phyloP scores from a whole-genome alignment of 2,113 vertebrate genomes.

The Chaenocephalus aceratus region DNA sequence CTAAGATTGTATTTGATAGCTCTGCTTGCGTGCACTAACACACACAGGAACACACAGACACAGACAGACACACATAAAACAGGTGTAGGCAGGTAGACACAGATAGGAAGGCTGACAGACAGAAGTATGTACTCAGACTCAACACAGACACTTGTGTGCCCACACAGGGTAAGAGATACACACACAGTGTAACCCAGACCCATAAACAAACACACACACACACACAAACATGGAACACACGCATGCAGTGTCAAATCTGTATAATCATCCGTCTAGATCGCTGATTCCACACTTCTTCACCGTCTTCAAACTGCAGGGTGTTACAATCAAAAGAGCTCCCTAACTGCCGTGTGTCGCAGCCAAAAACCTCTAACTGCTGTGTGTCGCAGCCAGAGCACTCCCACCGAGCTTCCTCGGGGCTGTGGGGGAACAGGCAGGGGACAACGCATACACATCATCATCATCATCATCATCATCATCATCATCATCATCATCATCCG shows the following conservation, averaged over 20 bases:
- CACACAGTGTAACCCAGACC: constrained; percentile 15
- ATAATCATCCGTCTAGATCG: constrained; percentile 69
- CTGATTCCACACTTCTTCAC: constrained; percentile 62
- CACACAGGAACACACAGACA: constrained; percentile 6
- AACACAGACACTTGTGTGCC: constrained; percentile 56
- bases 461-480: too few relatives aligned
- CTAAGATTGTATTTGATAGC: constrained; percentile 11
- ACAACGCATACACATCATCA: constrained; percentile 31
- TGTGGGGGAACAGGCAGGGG: constrained; percentile 21
- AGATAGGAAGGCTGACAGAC: constrained; percentile 47
- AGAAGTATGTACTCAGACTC: constrained; percentile 53
- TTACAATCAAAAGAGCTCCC: constrained; percentile 64
- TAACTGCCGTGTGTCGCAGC: constrained; percentile 66
- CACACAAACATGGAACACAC: constrained; percentile 42
- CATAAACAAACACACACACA: constrained; percentile 35
- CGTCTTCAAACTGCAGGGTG: constrained; percentile 68
- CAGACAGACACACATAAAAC: constrained; percentile 31
- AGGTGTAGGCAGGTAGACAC: constrained; percentile 52
- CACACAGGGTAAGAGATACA: constrained; percentile 36
- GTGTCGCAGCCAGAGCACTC: constrained; percentile 67
- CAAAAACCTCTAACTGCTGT: constrained; percentile 66
- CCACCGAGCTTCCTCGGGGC: constrained; percentile 57
- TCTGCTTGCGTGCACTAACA: not conserved
- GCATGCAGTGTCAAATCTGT: constrained; percentile 54
- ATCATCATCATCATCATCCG: constrained; percentile 6